Percentiles rank a stretch among this genome's conserved stretches.
Conservation (phyloP, 2,113 vertebrate genomes). For the Ondatra zibethicus region DNA sequence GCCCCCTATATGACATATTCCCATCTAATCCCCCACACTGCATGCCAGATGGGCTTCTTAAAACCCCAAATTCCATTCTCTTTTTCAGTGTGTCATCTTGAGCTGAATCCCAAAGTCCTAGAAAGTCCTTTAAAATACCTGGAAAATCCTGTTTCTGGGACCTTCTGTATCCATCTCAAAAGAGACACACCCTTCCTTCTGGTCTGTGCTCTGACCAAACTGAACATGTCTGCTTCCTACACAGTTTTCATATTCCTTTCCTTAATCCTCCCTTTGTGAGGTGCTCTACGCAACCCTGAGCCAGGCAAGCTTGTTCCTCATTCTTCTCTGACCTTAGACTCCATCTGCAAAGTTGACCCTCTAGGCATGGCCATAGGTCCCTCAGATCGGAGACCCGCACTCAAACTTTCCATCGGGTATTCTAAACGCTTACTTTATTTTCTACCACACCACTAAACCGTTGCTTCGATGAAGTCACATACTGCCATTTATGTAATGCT, state of each 20-base stretch:
- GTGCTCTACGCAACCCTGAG: neutral
- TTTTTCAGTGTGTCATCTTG: neutral
- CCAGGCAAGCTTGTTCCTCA: neutral
- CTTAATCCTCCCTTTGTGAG: neutral
- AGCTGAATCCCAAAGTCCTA: conserved; percentile 26
- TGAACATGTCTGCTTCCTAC: neutral
- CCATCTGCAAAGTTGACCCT: neutral
- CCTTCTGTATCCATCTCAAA: neutral
- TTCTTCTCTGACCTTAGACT: neutral
- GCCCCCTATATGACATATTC: too few relatives aligned
- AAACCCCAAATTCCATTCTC: neutral
- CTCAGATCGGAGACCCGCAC: neutral
- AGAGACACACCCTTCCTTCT: neutral
- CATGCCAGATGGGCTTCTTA: neutral
- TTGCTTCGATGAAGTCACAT: conserved; percentile 28
- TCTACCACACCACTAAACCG: conserved; percentile 36
- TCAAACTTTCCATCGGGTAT: neutral
- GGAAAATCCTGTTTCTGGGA: neutral
- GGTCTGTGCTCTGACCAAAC: neutral
- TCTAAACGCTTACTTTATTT: conserved; percentile 40
- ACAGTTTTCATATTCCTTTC: neutral
- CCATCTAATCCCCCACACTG: neutral
- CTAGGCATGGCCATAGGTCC: neutral
- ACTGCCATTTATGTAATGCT: conserved; percentile 19
- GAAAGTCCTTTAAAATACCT: neutral